Evolutionary conservation across 1,140 invertebrate species (phyloP).

Genomic region (Cephus cinctus): DNA sequence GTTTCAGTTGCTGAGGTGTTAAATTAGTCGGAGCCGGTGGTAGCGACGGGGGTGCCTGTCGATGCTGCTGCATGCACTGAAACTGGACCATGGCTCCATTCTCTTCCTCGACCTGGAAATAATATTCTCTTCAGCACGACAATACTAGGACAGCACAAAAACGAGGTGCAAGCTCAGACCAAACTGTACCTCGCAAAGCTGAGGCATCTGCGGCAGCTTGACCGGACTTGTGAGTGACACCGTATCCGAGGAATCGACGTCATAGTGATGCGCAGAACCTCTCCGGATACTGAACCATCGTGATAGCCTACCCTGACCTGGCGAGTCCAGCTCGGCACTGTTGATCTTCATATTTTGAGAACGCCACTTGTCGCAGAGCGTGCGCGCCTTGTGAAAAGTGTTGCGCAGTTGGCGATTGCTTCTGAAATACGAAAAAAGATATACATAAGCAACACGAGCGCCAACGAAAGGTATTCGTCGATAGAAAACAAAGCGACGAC

Average conservation of each 20-base stretch:
- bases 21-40: slow-evolving; percentile 78
- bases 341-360: slow-evolving; percentile 50
- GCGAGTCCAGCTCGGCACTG: slow-evolving; percentile 57
- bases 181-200: slow-evolving; percentile 76
- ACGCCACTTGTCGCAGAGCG: slow-evolving; percentile 71
- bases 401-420: slow-evolving; percentile 68
- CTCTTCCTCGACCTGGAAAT: slow-evolving; percentile 60
- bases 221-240: slow-evolving; percentile 47
- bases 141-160: too few relatives aligned
- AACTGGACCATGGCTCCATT: slow-evolving; percentile 57
- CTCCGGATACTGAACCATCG: slow-evolving; percentile 83
- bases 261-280: slow-evolving; percentile 77
- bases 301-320: slow-evolving; percentile 67
- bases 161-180: too few relatives aligned
- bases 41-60: slow-evolving; percentile 74
- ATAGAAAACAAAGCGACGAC: slow-evolving; percentile 2
- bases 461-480: neutral
- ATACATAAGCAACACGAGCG: neutral
- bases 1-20: slow-evolving; percentile 78
- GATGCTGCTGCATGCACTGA: slow-evolving; percentile 56
- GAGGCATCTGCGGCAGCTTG: slow-evolving; percentile 65
- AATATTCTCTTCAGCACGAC: too few relatives aligned
- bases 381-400: slow-evolving; percentile 68
- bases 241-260: slow-evolving; percentile 59
- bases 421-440: slow-evolving; percentile 44